A percentile compares a stretch with the other conserved stretches of the same genome.
These are phyloP conservation scores for Miichthys miiuy DNA, from an alignment of 2,797 vertebrate species.

Conservation along the genomic window DNA sequence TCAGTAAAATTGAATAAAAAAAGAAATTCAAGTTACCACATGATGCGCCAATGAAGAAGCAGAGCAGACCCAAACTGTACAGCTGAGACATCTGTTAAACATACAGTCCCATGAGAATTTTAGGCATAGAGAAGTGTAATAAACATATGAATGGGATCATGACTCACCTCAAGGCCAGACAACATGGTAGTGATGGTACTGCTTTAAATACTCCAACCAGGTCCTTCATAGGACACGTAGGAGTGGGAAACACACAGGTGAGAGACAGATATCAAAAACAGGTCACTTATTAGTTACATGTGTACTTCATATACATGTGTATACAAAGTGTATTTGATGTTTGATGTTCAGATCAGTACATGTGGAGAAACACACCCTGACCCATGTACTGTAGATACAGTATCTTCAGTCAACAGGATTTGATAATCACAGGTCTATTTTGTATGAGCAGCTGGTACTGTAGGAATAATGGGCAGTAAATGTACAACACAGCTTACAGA, in stretches of 20 bases:
- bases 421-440: neutral
- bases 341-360: neutral
- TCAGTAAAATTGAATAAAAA: neutral
- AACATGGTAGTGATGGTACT: neutral
- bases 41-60: constrained; percentile 51
- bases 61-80: constrained; percentile 64
- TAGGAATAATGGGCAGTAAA: neutral
- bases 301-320: neutral
- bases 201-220: constrained; percentile 34
- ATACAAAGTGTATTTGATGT: neutral
- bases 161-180: constrained; percentile 55
- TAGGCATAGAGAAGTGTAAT: neutral
- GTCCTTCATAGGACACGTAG: neutral
- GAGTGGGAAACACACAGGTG: constrained; percentile 70
- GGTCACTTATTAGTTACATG: neutral
- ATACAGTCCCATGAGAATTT: neutral
- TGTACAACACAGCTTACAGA: no score
- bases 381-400: neutral
- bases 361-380: neutral
- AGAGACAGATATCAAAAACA: neutral
- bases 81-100: constrained; percentile 68
- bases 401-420: neutral
- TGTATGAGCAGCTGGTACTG: neutral
- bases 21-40: constrained; percentile 59
- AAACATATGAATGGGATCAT: neutral